A percentile compares a stretch with the other conserved stretches of the same genome.
These are phyloP conservation scores for Psammodynastes pulverulentus DNA, from an alignment of 2,113 vertebrate genomes.

Conservation along the genomic window DNA sequence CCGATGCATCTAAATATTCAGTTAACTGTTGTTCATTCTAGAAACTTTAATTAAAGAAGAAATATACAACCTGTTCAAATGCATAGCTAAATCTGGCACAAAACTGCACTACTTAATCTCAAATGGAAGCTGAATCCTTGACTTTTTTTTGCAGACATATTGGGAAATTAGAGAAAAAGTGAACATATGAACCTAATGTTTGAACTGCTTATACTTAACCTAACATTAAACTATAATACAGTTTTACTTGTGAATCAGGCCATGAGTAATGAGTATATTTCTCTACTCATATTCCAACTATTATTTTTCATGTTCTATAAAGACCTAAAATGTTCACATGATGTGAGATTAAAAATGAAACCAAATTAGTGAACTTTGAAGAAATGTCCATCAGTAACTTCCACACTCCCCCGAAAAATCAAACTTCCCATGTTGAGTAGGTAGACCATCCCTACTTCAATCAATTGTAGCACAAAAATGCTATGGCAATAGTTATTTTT, in stretches of 20 bases:
- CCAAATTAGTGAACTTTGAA: neutral
- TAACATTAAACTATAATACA: neutral
- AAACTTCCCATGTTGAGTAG: neutral
- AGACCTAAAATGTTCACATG: neutral
- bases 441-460: neutral
- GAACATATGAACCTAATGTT: neutral
- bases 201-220: neutral
- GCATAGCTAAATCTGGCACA: no score
- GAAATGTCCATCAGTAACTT: neutral
- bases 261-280: neutral
- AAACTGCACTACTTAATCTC: no score
- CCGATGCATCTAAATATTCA: neutral
- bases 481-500: no score
- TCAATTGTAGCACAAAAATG: neutral
- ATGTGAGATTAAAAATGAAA: neutral
- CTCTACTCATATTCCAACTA: neutral
- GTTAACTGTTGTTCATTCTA: neutral
- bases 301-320: neutral
- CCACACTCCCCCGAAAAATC: neutral
- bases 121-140: no score
- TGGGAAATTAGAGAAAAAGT: neutral
- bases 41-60: conserved; percentile 7
- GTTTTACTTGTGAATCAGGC: neutral
- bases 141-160: no score
- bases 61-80: no score